Evolutionary conservation across 2,113 vertebrate genomes (phyloP), one percentile per base, ranked within the genome.

Genomic region (Scomber japonicus): DNA sequence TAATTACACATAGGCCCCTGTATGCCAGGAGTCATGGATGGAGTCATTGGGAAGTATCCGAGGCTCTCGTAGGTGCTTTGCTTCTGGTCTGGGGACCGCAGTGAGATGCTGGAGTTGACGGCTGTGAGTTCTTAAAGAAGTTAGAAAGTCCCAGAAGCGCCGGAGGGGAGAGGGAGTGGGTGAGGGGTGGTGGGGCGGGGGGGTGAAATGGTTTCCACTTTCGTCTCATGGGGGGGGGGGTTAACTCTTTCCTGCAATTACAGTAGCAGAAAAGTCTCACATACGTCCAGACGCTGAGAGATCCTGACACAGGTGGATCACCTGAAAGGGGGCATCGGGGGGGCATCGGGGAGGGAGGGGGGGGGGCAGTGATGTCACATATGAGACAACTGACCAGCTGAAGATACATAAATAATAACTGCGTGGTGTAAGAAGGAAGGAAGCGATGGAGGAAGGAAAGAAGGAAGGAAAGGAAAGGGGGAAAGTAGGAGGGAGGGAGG

Each of bases 1-100:
- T 88, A 91, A 91, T 88, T 90, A 84, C 83, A 86, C 60, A 30
- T 67, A 17, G 27, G 78, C 89, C 92, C 90, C 88, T 74, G 51
- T 46, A 35, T 78, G 68, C 19, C 75, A 65, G 79, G 60, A 83
- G 79, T 81, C 74, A 59, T 68, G 62, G 80, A 72, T 70, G 77
- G 68, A 40, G 3, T 24, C 30, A 49, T 15, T 11, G 24, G 55
- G 46, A 70, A 67, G 66, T 51, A 16, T 75, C 40, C 49, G 35
- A 77, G 60, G 68, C 35, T 64, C 59, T 50, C 46, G 0, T 9
- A 65, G 63, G 77, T 24, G 70, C 65, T 78, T 27, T 0, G 31
- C 30, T 61, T 62, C 56, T 21, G 71, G 49, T 80, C 71, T 3
- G 19, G 31, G 35, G 74, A 64, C 49, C 16, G 40, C 50, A 11